Evolutionary conservation across 2,888 invertebrate genomes (phyloP), one percentile per base, ranked within the genome.

Genomic region (Folsomia candida): DNA sequence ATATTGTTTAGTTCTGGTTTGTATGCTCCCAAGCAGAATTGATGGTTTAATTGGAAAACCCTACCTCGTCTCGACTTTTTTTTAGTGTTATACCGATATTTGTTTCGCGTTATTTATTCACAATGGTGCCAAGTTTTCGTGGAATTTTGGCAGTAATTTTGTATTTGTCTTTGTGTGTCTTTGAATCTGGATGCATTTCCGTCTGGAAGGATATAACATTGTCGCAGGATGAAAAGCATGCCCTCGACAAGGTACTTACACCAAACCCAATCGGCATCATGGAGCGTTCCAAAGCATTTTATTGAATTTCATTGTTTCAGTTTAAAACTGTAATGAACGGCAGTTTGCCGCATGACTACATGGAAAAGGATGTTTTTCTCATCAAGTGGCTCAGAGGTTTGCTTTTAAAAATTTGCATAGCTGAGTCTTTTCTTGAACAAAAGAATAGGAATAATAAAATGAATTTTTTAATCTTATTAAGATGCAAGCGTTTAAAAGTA

Each of bases 331-430:
- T 29, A 29, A 37, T 29, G n/a, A 29, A 27, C 37, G 22, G n/a
- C 20, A 20, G 3, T 9, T 22, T 62, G 18, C 62, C 62, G 4
- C 62, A 62, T 20, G 29, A 62, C 6, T 62, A 29, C 20, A 62
- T 62, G 62, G 2, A 20, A 18, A 62, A n/a, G 37, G 62, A 62
- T n/a, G 20, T 62, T 37, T 62, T 28, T 22, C 62, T 62, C 27
- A 62, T 62, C 37, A 62, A 62, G 20, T 62, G 62, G 62, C 27
- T 62, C 14, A 9, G 62, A 65, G 65, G 51, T n/a, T n/a, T 18
- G 22, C 11, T 51, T 51, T 27, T 64, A 2, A 51, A 64, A n/a
- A 2, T 64, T 2, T 11, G 14, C 3, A 51, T 11, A 47, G 51
- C 64, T 2, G 26, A 47, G 9, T 2, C 3, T 14, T 51, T 64